A percentile compares a stretch with the other conserved stretches of the same genome.
Conservation (phyloP, 35 echinoderm and acorn worm species). For the Anneissia japonica region DNA sequence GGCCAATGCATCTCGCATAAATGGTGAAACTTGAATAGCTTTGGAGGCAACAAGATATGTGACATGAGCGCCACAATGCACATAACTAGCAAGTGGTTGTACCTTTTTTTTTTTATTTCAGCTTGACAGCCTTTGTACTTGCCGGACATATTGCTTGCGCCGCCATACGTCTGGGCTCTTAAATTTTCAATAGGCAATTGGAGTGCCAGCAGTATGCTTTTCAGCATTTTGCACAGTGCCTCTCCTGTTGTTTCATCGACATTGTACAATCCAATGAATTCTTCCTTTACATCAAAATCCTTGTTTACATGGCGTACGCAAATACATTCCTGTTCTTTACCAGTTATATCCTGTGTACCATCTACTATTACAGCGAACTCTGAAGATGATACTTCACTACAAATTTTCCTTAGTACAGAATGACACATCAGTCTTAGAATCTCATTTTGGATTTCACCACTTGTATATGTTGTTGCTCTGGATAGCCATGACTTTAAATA, state of each 20-base stretch:
- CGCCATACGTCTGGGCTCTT: conserved; percentile 62
- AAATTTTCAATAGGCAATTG: conserved; percentile 31
- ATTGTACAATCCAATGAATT: conserved; percentile 25
- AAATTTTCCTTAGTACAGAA: too few species aligned
- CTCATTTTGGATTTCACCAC: too few species aligned
- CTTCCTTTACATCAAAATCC: conserved; percentile 19
- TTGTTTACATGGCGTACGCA: neutral
- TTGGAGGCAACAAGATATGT: neutral
- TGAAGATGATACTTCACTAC: too few species aligned
- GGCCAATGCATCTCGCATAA: too few species aligned
- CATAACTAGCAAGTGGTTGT: neutral
- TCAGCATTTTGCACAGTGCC: neutral
- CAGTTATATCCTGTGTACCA: too few species aligned
- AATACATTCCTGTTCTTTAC: too few species aligned
- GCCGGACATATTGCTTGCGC: conserved; percentile 47
- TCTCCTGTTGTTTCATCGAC: conserved; percentile 19
- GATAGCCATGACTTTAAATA: neutral
- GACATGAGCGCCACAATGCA: neutral
- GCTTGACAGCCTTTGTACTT: conserved; percentile 55
- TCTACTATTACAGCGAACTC: too few species aligned
- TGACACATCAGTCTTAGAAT: too few species aligned
- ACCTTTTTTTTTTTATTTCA: conserved; percentile 22
- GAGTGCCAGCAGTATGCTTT: conserved; percentile 11
- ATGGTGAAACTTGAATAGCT: too few species aligned
- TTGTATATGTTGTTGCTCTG: too few species aligned